phyloP scores from a whole-genome alignment of 2,797 vertebrate species.

The Myoxocephalus aenaeus region DNA sequence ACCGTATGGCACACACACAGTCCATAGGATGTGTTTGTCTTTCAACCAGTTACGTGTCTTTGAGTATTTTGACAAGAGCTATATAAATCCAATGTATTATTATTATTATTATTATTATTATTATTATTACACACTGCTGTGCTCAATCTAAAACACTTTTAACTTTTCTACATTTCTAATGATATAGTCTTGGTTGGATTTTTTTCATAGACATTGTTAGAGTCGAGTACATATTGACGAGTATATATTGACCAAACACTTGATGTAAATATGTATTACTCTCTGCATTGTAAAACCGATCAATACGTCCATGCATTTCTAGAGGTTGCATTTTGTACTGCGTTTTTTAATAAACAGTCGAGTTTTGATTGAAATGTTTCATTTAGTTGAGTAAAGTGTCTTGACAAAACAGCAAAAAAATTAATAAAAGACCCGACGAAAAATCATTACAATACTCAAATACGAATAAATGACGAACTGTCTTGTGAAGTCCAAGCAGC shows the following conservation, averaged over 20 bases:
- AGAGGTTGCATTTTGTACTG: no score
- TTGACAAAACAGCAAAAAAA: background rate
- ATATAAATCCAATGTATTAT: no score
- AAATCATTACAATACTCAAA: background rate
- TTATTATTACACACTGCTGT: background rate
- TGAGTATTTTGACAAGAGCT: no score
- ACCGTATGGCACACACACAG: background rate
- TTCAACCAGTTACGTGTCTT: background rate
- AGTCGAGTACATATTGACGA: no score
- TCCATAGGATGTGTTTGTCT: background rate
- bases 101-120: no score
- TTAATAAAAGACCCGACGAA: background rate
- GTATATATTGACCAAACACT: background rate
- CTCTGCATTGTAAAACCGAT: no score
- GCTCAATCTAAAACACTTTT: background rate
- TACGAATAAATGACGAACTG: background rate
- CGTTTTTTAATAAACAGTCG: no score
- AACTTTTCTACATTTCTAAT: background rate
- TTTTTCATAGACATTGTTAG: background rate
- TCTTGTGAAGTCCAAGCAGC: constrained; percentile 18
- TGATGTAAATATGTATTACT: no score
- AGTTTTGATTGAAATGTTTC: no score
- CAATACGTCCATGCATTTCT: no score
- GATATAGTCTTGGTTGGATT: background rate
- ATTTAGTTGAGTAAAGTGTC: background rate